Conservation (phyloP, 2,113 vertebrate genomes). For the Microcebus murinus region DNA sequence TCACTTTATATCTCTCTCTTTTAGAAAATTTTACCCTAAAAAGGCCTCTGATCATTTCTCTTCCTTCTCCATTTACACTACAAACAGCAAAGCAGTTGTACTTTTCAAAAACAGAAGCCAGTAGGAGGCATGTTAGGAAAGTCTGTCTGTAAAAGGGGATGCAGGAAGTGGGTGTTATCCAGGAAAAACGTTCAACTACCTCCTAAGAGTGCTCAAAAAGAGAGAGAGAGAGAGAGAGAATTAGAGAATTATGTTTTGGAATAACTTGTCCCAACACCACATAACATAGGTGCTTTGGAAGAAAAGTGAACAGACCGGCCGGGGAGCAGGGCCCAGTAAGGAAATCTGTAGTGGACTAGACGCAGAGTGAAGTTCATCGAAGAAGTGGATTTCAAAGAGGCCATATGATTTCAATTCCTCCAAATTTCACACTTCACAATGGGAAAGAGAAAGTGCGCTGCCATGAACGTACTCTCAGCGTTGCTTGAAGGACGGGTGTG, state of each 20-base stretch:
- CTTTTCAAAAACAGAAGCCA: neutral
- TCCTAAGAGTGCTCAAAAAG: neutral
- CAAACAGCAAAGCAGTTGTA: neutral
- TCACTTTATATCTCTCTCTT: conserved; percentile 21
- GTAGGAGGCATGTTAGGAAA: neutral
- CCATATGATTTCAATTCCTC: neutral
- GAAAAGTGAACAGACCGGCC: neutral
- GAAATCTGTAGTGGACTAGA: neutral
- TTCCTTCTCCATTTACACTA: neutral
- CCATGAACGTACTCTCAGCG: neutral
- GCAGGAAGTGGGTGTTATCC: neutral
- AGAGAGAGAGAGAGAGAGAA: too few relatives aligned
- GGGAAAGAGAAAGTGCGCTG: neutral
- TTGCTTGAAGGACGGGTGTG: neutral
- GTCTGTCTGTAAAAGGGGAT: neutral
- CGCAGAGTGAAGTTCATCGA: neutral
- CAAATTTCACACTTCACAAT: neutral
- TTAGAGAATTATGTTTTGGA: neutral
- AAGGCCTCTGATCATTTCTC: neutral
- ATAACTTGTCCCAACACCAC: neutral
- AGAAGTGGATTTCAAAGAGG: neutral
- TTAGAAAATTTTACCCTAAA: neutral
- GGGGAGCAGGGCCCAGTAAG: neutral
- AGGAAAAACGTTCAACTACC: neutral
- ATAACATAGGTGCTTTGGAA: neutral